Percentiles rank a stretch among this genome's conserved stretches.
Evolutionary conservation across 2,113 vertebrate genomes (phyloP).

Genomic region (Coturnix japonica): DNA sequence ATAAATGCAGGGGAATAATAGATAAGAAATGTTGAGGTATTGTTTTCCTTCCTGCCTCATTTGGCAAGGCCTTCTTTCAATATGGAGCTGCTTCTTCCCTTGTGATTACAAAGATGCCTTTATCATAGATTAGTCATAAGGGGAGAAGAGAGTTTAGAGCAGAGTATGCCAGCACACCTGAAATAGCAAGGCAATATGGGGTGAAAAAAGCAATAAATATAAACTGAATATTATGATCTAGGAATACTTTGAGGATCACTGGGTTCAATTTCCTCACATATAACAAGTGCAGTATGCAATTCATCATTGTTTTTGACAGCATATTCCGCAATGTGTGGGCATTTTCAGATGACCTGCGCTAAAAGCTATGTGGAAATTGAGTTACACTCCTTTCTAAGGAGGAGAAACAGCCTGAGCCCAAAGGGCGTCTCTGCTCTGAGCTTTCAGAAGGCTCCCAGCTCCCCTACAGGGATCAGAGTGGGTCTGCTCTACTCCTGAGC

Average conservation of each 20-base stretch:
- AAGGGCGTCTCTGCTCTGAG: neutral
- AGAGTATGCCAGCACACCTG: constrained; percentile 41
- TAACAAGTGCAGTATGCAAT: neutral
- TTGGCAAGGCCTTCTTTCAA: constrained; percentile 1
- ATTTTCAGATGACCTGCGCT: neutral
- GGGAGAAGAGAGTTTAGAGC: neutral
- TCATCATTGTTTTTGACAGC: neutral
- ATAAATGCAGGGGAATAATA: constrained; percentile 23
- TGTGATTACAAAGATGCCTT: constrained; percentile 12
- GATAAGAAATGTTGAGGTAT: constrained; percentile 13
- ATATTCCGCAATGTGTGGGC: neutral
- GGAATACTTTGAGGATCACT: neutral
- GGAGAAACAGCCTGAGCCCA: neutral
- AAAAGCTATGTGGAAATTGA: neutral
- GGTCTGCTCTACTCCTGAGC: neutral
- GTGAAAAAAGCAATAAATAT: neutral
- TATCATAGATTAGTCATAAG: constrained; percentile 46
- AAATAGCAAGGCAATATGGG: constrained; percentile 29
- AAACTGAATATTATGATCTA: neutral
- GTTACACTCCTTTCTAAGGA: neutral
- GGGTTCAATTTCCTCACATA: neutral
- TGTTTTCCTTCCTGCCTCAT: constrained; percentile 34
- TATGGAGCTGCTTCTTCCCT: neutral
- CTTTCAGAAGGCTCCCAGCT: neutral
- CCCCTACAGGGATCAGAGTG: neutral